Base-by-base conservation (phyloP, 2,888 invertebrate genomes). In the Criorhina ranunculi region DNA sequence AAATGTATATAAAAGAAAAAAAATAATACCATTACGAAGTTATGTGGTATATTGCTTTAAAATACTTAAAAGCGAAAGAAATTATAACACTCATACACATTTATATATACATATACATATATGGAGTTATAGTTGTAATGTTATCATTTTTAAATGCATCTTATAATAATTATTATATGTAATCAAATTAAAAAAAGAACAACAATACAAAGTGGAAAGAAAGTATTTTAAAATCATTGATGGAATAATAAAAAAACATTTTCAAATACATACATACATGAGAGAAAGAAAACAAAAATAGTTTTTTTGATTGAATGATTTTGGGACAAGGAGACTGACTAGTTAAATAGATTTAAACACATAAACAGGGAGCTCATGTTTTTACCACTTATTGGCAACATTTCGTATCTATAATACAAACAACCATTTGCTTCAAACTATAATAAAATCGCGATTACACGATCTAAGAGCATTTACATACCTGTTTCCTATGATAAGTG, bases 191-290 rank as follows among this genome's bases (percentile, higher is more conserved):
- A 44, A 24, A 33, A 31, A 44, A 9, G 33, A 37, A 59, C 29
- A 46, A 7, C n/a, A 49, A 46, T 40, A 76, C 29, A 40, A 77
- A 70, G 35, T 57, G 64, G 66, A 77, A 72, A 66, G 53, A 83
- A 83, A 83, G 83, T 83, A 83, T 83, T 83, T 83, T 79, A 83
- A 66, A 72, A 59, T 66, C 77, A 77, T 82, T 78, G 62, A 83
- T 73, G 78, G 60, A 78, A 78, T 78, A 73, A 59, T 73, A 17
- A 31, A 42, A 73, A 51, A 66, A 55, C 35, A 55, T 77, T 82
- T 76, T 82, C 59, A 82, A 82, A 82, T 81, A 81, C 69, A 81
- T 62, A 78, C 33, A 53, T 70, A 24, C 24, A 24, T 64, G 42
- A 66, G 44, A 72, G 37, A 81, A 77, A 46, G n/a, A 67, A n/a